Percentiles rank a stretch among this genome's conserved stretches.
These are phyloP conservation scores for Smittia sp. DNA, from an alignment of 2,888 invertebrate genomes.

Conservation along the genomic window DNA sequence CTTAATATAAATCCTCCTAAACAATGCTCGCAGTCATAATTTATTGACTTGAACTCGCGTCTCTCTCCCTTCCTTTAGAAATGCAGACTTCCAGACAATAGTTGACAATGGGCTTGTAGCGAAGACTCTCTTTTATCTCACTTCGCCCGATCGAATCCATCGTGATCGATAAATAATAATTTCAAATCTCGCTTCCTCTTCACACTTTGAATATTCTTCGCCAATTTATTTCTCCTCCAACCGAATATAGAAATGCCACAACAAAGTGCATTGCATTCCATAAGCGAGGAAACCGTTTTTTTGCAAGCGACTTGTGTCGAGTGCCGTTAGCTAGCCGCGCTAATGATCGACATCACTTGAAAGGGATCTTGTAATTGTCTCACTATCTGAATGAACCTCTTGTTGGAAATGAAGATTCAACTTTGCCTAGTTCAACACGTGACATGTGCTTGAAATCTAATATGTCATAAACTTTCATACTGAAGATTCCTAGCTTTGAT, in stretches of 20 bases:
- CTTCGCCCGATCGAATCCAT: conserved; percentile 6
- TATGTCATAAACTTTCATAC: no score
- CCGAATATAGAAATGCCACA: neutral
- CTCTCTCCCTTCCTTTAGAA: neutral
- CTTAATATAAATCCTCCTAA: neutral
- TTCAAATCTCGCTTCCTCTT: conserved; percentile 9
- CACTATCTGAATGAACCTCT: neutral
- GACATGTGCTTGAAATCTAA: no score
- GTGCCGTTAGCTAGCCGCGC: neutral
- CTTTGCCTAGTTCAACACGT: no score
- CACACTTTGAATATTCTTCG: conserved; percentile 24
- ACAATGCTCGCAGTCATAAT: conserved; percentile 21
- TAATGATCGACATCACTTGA: neutral
- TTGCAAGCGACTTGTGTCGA: neutral
- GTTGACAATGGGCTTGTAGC: conserved; percentile 19
- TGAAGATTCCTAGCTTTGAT: no score
- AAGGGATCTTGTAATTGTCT: neutral
- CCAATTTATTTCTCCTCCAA: neutral
- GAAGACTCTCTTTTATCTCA: conserved; percentile 5
- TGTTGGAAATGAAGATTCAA: neutral
- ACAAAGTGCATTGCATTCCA: conserved; percentile 6
- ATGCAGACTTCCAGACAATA: conserved; percentile 18
- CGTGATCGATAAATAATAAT: conserved; percentile 31
- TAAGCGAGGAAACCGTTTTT: neutral
- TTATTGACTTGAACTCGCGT: conserved; percentile 6